Evolutionary conservation across 2,888 invertebrate species (phyloP), one percentile per base, ranked within the genome.

Genomic region (Exocentrus adspersus): DNA sequence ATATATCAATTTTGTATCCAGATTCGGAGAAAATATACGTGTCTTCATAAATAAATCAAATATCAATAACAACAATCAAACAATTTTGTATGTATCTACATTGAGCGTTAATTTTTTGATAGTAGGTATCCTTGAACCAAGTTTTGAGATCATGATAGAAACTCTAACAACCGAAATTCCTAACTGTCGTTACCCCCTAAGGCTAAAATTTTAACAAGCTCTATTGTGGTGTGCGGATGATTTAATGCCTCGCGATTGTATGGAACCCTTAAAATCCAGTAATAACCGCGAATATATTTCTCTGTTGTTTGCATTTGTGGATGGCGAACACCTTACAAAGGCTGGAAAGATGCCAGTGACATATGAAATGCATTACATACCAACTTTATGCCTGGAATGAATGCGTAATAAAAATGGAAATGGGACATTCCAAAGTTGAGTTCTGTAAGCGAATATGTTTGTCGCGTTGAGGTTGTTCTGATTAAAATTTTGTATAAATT

Each of bases 341-440:
- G 42, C 50, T 59, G 59, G 51, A 59, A 59, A 2, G 41, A 19
- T 51, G 43, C 51, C 59, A 51, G 6, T 19, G 50, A n/a, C 17
- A 30, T 10, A 28, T 59, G 59, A 37, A 51, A 59, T 43, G 50
- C 51, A 51, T 51, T 51, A 50, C 30, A 20, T 41, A 14, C 30
- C 32, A 51, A 51, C 32, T 32, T 32, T 28, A 16, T 51, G 30
- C 17, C n/a, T 9, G 12, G 17, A 17, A 17, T 19, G 32, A 51
- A 28, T 16, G 10, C 2, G 28, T 17, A 16, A 19, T 51, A 30
- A 32, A 51, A 51, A 32, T 32, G 51, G n/a, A 17, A 32, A 19
- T 32, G n/a, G 32, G 16, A 51, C 51, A 30, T 51, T 51, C 16
- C 17, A 17, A n/a, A 32, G 51, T 32, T 16, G 51, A 32, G 19